Base-by-base conservation (phyloP, 2,888 invertebrate species). In the Invenusta paracnida region DNA sequence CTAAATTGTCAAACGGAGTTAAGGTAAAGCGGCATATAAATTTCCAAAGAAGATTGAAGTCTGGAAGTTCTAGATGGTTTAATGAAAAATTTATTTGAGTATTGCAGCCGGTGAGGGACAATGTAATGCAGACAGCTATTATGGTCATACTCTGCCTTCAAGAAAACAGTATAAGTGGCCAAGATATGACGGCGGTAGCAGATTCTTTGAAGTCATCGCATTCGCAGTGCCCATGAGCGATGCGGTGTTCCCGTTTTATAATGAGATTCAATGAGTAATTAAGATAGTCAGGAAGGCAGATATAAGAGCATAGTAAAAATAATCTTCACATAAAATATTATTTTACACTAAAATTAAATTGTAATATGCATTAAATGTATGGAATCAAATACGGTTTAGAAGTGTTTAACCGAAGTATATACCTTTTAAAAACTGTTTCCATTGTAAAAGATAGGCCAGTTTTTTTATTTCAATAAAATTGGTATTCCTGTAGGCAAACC, bases 201-300 rank as follows among this genome's bases (percentile, higher is more conserved):
- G 73, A 73, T 73, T 73, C 73, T 73, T 73, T 73, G 73, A 73
- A 73, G 23, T 73, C 73, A 23, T 73, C 73, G 73, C 73, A 73
- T 73, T 73, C 73, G 73, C 73, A 73, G 73, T 73, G 73, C 73
- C 73, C 73, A 11, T 73, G 73, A 73, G 73, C 27, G 73, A 73
- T 73, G 73, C 25, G 11, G 73, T 73, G 73, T 73, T 5, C 73
- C 73, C 73, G 73, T 73, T 73, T 73, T 23, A 73, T 73, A 73
- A 73, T 73, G 73, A 13, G 73, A 73, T 73, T 13, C 73, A 73
- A 73, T n/a, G 73, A 73, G 73, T 73, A 73, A 73, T 73, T 73
- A 23, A 73, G 73, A 73, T 25, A 73, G 73, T 23, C 73, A 73
- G 23, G 27, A 23, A 73, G 73, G 27, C 73, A 73, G 17, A 73